Base-by-base conservation (phyloP, 2,113 vertebrate genomes). In the Syngnathus typhle region DNA sequence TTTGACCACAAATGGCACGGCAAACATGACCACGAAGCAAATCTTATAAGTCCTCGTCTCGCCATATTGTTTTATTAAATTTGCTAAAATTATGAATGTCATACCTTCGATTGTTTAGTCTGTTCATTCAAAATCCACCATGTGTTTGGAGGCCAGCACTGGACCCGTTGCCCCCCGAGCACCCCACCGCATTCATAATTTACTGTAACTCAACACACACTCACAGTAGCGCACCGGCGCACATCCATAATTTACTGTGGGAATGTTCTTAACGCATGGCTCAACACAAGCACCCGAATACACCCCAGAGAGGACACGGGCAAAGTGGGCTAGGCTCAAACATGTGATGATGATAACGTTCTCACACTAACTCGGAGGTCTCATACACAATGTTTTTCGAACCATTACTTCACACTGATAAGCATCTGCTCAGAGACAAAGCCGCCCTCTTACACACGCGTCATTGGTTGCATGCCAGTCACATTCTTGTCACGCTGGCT, bases 231-330 rank as follows among this genome's bases (percentile, higher is more conserved):
- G 13, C 66, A 64, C 76, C 65, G 77, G 71, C 38, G 74, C 68
- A 47, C 85, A 90, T 90, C 82, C 64, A 89, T 89, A 83, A 90
- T 89, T 90, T 85, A 90, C 80, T 79, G 79, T 88, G 83, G 79
- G 85, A 87, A 87, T 83, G 86, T 88, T 88, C 87, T 89, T 88
- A 82, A 89, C 77, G 84, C 88, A 84, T 85, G 85, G 81, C 73
- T 90, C 82, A 80, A 86, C 86, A 87, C 83, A 67, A 64, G 69
- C 69, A 74, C 80, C 77, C 70, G 72, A 78, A 84, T 68, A 74
- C 70, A 80, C 72, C 73, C 76, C 13, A 11, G 73, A 81, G 81
- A 86, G 72, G 71, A 55, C 56, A 38, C 49, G 23, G 27, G 65
- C 15, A 70, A 75, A 74, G 68, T 76, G 67, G 71, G 72, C 74